Percentiles rank a stretch among this genome's conserved stretches.
phyloP scores from a whole-genome alignment of 2,888 invertebrate genomes.

The Strigamia maritima region DNA sequence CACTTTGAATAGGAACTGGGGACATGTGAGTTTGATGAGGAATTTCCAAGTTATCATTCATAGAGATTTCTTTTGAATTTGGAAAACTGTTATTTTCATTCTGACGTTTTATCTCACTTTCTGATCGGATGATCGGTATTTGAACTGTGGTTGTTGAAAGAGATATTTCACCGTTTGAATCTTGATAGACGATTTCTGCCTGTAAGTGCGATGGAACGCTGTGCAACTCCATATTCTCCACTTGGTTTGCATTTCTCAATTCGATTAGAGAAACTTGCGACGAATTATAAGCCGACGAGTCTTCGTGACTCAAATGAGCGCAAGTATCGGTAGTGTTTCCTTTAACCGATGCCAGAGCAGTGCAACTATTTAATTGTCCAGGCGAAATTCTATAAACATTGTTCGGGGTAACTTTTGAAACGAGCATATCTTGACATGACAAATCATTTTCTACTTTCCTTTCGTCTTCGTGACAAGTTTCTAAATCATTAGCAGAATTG shows the following conservation, averaged over 20 bases:
- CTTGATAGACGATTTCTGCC: constrained; percentile 32
- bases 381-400: constrained; percentile 42
- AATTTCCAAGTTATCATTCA: not conserved
- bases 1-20: not conserved
- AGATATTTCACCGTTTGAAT: not conserved
- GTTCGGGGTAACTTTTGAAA: not conserved
- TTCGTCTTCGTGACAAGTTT: not conserved
- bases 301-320: not conserved
- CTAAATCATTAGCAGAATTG: not conserved
- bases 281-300: not conserved
- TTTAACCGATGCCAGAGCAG: constrained; percentile 3
- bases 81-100: not conserved
- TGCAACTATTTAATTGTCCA: constrained; percentile 31
- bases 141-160: not conserved
- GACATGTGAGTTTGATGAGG: not conserved
- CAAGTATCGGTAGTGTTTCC: not conserved
- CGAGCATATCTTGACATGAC: not conserved
- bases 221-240: not conserved
- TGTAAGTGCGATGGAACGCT: not conserved
- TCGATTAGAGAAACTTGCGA: constrained; percentile 13
- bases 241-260: not conserved
- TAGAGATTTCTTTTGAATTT: not conserved
- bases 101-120: not conserved
- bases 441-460: not conserved
- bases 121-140: constrained; percentile 9